Percentiles rank a stretch among this genome's conserved stretches.
Conservation (phyloP, 2,113 vertebrate genomes). For the Calypte anna region DNA sequence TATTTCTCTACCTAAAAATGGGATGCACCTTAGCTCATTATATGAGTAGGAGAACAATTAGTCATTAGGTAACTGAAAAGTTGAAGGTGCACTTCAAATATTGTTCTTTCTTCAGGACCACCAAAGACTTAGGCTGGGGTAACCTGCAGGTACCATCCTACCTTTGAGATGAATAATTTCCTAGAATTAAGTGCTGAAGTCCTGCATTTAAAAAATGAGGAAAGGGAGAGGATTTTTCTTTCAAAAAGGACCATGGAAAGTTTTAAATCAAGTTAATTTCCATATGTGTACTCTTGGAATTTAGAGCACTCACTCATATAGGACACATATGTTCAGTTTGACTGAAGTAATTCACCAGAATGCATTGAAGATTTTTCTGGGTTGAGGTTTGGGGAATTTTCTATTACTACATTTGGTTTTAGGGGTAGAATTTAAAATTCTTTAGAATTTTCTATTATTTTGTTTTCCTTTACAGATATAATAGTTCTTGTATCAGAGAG, state of each 20-base stretch:
- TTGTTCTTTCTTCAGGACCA: background rate
- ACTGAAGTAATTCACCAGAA: background rate
- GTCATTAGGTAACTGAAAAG: background rate
- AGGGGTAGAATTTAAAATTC: background rate
- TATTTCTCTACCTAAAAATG: background rate
- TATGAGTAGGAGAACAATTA: background rate
- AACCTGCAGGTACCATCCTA: background rate
- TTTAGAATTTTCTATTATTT: background rate
- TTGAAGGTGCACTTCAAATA: background rate
- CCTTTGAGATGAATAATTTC: background rate
- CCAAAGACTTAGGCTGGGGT: background rate
- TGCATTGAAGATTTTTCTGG: background rate
- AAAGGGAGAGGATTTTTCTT: background rate
- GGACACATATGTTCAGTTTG: background rate
- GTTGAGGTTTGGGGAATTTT: background rate
- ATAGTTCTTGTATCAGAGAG: background rate
- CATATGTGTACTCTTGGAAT: background rate
- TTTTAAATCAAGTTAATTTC: background rate
- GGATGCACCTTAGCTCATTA: background rate
- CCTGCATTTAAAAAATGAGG: background rate
- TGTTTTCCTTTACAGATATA: background rate
- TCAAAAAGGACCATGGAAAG: background rate
- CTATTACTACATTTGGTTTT: background rate
- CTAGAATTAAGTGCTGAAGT: background rate
- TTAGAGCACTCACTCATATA: background rate